Evolutionary conservation across 2,888 invertebrate genomes (phyloP).

Genomic region (Notocelia uddmanniana): DNA sequence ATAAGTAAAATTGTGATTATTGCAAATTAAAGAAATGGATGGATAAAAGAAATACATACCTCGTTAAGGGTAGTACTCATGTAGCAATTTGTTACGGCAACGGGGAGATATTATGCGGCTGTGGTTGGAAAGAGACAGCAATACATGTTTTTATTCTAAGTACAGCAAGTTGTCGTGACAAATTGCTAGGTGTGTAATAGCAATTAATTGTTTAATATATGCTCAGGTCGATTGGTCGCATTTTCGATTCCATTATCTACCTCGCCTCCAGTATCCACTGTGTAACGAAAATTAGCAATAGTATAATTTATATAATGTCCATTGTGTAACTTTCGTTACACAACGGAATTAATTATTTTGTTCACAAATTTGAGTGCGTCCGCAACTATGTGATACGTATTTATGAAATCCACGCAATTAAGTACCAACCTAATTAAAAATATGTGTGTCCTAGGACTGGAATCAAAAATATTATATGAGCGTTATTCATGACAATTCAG

Average conservation of each 20-base stretch:
- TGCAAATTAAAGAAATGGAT: not conserved
- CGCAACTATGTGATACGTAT: not conserved
- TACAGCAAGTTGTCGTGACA: no score
- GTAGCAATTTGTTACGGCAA: not conserved
- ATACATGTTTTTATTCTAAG: no score
- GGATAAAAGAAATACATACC: not conserved
- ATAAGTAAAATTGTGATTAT: slow-evolving; percentile 34
- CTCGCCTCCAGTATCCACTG: not conserved
- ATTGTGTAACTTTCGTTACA: not conserved
- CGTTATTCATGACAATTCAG: no score
- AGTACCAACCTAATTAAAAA: not conserved
- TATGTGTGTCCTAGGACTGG: no score
- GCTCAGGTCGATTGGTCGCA: no score
- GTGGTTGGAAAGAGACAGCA: no score
- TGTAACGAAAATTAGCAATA: not conserved
- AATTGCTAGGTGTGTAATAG: no score
- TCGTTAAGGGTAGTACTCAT: no score
- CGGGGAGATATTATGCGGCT: not conserved
- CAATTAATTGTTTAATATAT: no score
- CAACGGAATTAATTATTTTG: not conserved
- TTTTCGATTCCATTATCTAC: not conserved
- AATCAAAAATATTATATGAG: no score
- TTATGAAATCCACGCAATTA: not conserved
- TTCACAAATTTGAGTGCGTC: not conserved
- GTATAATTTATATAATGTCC: no score